These are phyloP conservation scores for Thunnus albacares DNA, from an alignment of 2,797 vertebrate species.

Conservation along the genomic window DNA sequence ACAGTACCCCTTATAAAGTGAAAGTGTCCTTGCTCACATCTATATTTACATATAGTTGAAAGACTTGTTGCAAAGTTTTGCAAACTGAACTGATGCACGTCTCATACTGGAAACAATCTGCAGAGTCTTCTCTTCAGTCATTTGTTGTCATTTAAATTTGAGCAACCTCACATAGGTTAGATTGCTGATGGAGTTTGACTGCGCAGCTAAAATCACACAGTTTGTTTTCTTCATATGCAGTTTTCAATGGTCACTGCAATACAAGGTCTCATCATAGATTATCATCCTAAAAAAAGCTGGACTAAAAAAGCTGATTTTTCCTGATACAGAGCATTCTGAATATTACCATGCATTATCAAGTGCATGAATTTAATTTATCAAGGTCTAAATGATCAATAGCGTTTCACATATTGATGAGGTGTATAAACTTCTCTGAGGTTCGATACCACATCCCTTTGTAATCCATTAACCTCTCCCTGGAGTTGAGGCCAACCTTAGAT, in stretches of 20 bases:
- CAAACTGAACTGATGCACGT: background rate
- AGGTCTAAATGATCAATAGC: constrained; percentile 87
- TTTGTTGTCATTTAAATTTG: constrained; percentile 1
- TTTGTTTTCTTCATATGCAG: constrained; percentile 52
- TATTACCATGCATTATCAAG: constrained; percentile 84
- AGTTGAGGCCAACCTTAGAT: constrained; percentile 90
- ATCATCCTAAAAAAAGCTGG: constrained; percentile 35
- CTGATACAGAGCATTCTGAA: constrained; percentile 69
- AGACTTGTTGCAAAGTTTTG: background rate
- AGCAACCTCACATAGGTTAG: background rate
- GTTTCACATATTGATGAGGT: constrained; percentile 89
- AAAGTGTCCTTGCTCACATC: background rate
- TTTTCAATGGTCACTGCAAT: constrained; percentile 59
- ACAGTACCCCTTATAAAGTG: background rate
- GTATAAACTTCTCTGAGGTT: constrained; percentile 90
- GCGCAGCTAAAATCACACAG: constrained; percentile 24
- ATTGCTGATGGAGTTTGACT: background rate
- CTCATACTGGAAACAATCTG: background rate
- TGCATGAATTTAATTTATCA: constrained; percentile 90
- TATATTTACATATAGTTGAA: background rate
- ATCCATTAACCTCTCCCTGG: constrained; percentile 92
- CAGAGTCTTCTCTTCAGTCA: background rate
- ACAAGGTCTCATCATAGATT: constrained; percentile 61
- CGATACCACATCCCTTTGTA: constrained; percentile 91
- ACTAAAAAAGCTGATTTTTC: constrained; percentile 62